phyloP scores from a whole-genome alignment of 2,797 vertebrate species.

The Pteropus rufus region DNA sequence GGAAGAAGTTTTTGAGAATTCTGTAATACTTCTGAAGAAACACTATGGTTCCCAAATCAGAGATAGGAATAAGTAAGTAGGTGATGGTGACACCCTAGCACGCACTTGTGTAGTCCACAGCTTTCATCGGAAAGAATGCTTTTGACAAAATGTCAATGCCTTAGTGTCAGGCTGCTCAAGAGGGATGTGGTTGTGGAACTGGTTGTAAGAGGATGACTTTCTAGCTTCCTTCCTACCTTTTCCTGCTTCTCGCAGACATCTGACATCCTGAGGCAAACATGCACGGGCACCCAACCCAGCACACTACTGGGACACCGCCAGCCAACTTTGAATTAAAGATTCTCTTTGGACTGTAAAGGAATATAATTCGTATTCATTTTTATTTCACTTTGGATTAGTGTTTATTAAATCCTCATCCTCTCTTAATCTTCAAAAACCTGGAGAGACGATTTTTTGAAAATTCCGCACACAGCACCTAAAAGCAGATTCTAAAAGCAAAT shows the following conservation, averaged over 20 bases:
- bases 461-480: not conserved
- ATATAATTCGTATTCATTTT: not conserved
- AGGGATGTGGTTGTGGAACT: too few species aligned
- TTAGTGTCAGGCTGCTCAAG: accelerated
- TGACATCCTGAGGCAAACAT: not conserved
- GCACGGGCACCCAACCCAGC: not conserved
- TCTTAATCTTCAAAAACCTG: not conserved
- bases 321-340: not conserved
- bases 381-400: not conserved
- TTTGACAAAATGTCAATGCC: not conserved
- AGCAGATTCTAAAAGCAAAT: not conserved
- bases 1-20: not conserved
- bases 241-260: not conserved
- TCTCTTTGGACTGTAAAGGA: not conserved
- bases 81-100: accelerated
- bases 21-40: not conserved
- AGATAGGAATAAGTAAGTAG: not conserved
- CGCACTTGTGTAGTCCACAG: accelerated
- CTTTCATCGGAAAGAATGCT: not conserved
- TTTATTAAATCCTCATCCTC: not conserved
- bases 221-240: not conserved
- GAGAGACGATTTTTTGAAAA: not conserved
- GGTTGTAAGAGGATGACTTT: not conserved
- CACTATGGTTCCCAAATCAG: not conserved
- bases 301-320: accelerated